Evolutionary conservation across 2,797 vertebrate species (phyloP), one percentile per base, ranked within the genome.

Genomic region (Heterohyrax brucei): DNA sequence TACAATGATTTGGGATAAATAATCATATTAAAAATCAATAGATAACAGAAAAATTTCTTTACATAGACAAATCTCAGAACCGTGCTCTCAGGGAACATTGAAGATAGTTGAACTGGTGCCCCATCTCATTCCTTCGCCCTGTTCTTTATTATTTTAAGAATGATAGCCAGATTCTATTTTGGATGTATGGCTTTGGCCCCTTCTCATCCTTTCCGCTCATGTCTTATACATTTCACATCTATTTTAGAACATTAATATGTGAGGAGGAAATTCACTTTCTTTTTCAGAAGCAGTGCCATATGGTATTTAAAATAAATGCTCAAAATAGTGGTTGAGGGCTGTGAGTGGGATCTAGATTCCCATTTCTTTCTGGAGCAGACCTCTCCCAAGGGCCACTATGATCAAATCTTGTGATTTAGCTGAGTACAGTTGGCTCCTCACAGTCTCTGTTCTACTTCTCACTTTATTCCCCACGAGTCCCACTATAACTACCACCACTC

Each of bases 301-400:
- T 44, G 7, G 2, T 48, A 59, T 95, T 95, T 72, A 87, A 76
- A 61, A 64, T 33, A 96, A 91, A 87, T 53, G 3, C 26, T 87
- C 14, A 21, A 70, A 59, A 68, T 76, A 26, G 5, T 82, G 6
- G 33, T 33, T 79, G 30, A 26, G 9, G 10, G 2, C 19, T 75
- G 22, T 22, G 19, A 33, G 26, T 66, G 8, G 21, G 10, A 12
- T 12, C 7, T 28, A 81, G 53, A 1, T 82, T 92, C 3, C 10
- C 10, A 28, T 62, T 87, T 90, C 53, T 61, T 78, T 76, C 70
- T 70, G 48, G 68, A 44, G 18, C 90, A 79, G 76, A 87, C 87
- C 12, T 68, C n/a, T 87, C 89, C 26, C 30, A 61, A 83, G 26
- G 22, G 56, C 7, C 18, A 66, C 64, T 0, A 2, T 87, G 70